These are phyloP conservation scores for Danio kyathit DNA, from an alignment of 2,797 vertebrate genomes.

Conservation along the genomic window DNA sequence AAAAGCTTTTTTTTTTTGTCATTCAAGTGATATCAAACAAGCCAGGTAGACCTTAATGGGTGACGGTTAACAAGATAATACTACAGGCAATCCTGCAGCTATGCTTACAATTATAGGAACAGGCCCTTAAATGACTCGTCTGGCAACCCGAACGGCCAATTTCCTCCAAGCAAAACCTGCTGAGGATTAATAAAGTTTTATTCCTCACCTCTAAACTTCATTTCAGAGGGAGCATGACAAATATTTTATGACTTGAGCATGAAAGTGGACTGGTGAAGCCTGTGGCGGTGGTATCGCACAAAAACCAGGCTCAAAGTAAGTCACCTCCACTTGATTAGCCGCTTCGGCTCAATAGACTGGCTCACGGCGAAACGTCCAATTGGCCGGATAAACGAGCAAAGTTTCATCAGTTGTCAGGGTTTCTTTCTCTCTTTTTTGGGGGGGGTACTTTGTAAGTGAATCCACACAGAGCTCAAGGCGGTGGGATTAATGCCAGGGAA, in stretches of 20 bases:
- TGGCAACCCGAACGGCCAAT: no score
- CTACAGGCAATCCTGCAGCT: no score
- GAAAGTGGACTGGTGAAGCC: slow-evolving; percentile 38
- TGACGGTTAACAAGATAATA: no score
- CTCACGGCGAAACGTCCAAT: slow-evolving; percentile 25
- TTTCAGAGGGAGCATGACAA: slow-evolving; percentile 50
- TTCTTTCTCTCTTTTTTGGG: background rate
- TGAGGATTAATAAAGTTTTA: no score
- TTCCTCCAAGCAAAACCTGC: no score
- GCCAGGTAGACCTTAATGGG: no score
- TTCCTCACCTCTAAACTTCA: slow-evolving; percentile 34
- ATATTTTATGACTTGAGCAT: slow-evolving; percentile 50
- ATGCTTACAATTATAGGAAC: no score
- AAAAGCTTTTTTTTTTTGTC: no score
- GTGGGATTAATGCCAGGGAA: slow-evolving; percentile 47
- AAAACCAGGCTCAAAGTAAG: slow-evolving; percentile 24
- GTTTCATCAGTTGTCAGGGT: slow-evolving; percentile 39
- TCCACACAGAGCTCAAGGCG: slow-evolving; percentile 36
- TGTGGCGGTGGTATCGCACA: slow-evolving; percentile 11
- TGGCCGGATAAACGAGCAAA: slow-evolving; percentile 41
- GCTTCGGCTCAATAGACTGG: slow-evolving; percentile 28
- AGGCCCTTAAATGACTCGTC: no score
- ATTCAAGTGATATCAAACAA: no score
- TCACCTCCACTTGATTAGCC: slow-evolving; percentile 46
- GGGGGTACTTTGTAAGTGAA: slow-evolving; percentile 32